Base-by-base conservation (phyloP, 2,797 vertebrate genomes). In the Hoplostethus mediterraneus region DNA sequence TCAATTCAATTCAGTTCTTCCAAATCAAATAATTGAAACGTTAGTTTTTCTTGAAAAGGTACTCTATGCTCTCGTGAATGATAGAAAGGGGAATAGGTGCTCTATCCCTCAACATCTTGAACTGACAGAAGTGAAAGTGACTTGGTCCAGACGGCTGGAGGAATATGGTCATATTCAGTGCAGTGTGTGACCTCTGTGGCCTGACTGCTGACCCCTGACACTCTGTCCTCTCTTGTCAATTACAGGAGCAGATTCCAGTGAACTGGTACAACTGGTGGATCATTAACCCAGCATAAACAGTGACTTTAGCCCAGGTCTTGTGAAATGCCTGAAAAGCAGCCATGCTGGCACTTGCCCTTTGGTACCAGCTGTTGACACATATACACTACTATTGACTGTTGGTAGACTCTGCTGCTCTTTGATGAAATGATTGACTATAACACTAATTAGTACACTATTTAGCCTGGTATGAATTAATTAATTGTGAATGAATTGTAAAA, bases 271-370 rank as follows among this genome's bases (percentile, higher is more conserved):
- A 25, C 52, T 47, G 68, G 79, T 81, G 56, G 83, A 94, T 94
- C 57, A 95, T 95, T 95, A 93, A 94, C 90, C 38, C 49, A 83
- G 74, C 77, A 88, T 90, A 95, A 95, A 95, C 87, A 94, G 88
- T 79, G 86, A 94, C 92, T 94, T 93, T 92, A 92, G 81, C 80
- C 84, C 25, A 33, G 57, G 33, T 57, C 80, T 93, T 87, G 88
- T 91, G 89, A 93, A 92, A 90, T 71, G 40, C 12, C 51, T 33
- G 38, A 61, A 75, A 68, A 79, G 80, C 42, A 80, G 80, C 62
- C 75, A 73, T 81, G 91, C 83, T 90, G 81, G 84, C 81, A 67
- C 71, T 88, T 89, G 82, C 63, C 79, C 85, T 92, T 92, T 93
- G 81, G 71, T 87, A 74, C 73, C 13, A 70, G 13, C 52, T 77